A percentile compares a stretch with the other conserved stretches of the same genome.
These are phyloP conservation scores for Gastracanthus pulcherrimus DNA, from an alignment of 2,888 invertebrate genomes.

Conservation along the genomic window DNA sequence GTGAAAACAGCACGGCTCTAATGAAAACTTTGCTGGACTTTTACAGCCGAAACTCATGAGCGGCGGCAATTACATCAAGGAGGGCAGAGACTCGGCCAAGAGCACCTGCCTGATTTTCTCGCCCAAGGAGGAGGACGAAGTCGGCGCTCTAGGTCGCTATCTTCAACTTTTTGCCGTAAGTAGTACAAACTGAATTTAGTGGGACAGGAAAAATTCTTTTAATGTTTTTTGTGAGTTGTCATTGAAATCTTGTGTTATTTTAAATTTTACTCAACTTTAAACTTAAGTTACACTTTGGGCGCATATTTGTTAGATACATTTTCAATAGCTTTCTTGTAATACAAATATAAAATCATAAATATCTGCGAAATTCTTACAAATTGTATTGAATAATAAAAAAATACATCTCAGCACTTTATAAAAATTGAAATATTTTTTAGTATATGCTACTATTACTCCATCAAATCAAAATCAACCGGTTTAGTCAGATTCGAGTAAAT, in stretches of 20 bases:
- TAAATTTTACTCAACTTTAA: not conserved
- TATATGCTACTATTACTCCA: too few species aligned
- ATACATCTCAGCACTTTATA: too few species aligned
- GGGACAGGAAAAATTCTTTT: not conserved
- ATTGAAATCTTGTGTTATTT: not conserved
- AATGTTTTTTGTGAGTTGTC: not conserved
- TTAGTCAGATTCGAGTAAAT: not conserved
- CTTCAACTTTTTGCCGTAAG: constrained; percentile 91
- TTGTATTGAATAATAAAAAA: too few species aligned
- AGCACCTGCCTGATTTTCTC: constrained; percentile 93
- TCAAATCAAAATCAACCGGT: not conserved
- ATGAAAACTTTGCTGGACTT: constrained; percentile 14
- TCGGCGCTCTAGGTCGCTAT: constrained; percentile 93
- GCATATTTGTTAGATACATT: too few species aligned
- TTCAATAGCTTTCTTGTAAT: too few species aligned
- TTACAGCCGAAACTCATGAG: constrained; percentile 88
- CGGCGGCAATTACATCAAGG: constrained; percentile 91
- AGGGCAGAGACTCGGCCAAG: constrained; percentile 86
- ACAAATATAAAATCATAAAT: too few species aligned
- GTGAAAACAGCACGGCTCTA: not conserved
- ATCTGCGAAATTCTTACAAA: too few species aligned
- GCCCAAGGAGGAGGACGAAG: constrained; percentile 87
- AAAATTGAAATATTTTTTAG: too few species aligned
- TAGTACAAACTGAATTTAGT: constrained; percentile 26
- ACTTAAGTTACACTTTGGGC: not conserved